phyloP scores from a whole-genome alignment of 2,113 vertebrate genomes.

The Pipra filicauda region DNA sequence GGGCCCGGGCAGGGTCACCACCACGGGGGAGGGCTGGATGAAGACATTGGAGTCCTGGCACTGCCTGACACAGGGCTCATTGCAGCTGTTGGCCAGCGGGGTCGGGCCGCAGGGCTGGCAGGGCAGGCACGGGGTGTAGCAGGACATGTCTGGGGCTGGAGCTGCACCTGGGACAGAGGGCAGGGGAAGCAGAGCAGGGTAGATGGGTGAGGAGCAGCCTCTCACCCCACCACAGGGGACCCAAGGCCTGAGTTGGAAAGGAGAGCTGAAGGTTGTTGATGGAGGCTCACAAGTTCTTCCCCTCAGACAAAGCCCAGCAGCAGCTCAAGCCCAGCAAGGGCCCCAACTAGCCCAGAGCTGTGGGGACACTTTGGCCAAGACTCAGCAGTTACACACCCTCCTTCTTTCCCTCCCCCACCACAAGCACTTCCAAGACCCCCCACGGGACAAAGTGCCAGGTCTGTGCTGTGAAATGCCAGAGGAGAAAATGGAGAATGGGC shows the following conservation, averaged over 20 bases:
- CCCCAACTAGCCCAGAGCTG: neutral
- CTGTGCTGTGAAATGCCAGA: neutral
- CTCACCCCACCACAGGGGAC: too few species aligned
- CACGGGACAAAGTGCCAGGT: neutral
- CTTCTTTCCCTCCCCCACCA: neutral
- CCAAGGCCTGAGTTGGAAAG: neutral
- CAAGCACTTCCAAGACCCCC: too few species aligned
- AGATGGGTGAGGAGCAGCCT: too few species aligned
- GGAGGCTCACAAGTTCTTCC: neutral
- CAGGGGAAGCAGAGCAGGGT: too few species aligned
- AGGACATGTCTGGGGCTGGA: neutral
- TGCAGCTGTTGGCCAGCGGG: neutral
- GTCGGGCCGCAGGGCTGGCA: neutral
- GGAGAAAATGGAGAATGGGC: too few species aligned
- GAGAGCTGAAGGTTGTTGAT: neutral
- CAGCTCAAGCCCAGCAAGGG: neutral
- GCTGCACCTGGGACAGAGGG: neutral
- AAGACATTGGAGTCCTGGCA: neutral
- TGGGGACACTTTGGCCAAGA: neutral
- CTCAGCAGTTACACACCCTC: neutral
- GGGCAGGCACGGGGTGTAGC: neutral
- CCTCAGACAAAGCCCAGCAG: neutral
- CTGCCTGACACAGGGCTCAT: neutral
- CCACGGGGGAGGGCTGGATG: neutral
- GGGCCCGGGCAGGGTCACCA: neutral